Evolutionary conservation across 2,888 invertebrate genomes (phyloP), one percentile per base, ranked within the genome.

Genomic region (Ormyrus labotus): DNA sequence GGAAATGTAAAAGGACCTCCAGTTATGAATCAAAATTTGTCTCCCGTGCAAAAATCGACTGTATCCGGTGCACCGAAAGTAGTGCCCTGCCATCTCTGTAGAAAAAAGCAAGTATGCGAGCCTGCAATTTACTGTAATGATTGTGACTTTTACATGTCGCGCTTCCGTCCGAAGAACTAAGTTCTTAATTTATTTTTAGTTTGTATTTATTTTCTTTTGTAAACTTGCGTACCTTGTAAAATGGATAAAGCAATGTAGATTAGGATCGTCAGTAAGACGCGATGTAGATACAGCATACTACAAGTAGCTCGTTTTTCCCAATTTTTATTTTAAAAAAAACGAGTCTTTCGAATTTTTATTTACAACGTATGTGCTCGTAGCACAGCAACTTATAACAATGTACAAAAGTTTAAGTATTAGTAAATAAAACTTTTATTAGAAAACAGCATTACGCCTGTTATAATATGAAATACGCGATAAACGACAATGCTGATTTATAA

Each of bases 141-240:
- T 91, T 98, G 98, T 91, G 96, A 97, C 89, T 97, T 96, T 92
- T 98, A 98, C 89, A 95, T 98, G 95, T 96, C 96, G 83, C 93
- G 95, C 87, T 96, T 96, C 90, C 94, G 95, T 88, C 95, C 95
- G 63, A 93, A 93, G 85, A 92, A 93, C 86, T 93, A 85, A 87
- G 6, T 71, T 64, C 53, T 78, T 69, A 51, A 55, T 70, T 60
- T 68, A 68, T 68, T 65, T 34, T 76, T 57, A 60, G 11, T 55
- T 63, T 47, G 55, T 70, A 73, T 55, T 48, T 71, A 63, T 53
- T 47, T 73, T 48, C 4, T 34, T 67, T 77, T 77, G 75, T 69
- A 64, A 81, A 70, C 53, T 50, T 78, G 47, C 60, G 72, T 68
- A 82, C 70, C 74, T 79, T 74, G 58, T 72, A 64, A 63, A 79